Evolutionary conservation across 2,113 vertebrate genomes (phyloP), one percentile per base, ranked within the genome.

Genomic region (Martes martes): DNA sequence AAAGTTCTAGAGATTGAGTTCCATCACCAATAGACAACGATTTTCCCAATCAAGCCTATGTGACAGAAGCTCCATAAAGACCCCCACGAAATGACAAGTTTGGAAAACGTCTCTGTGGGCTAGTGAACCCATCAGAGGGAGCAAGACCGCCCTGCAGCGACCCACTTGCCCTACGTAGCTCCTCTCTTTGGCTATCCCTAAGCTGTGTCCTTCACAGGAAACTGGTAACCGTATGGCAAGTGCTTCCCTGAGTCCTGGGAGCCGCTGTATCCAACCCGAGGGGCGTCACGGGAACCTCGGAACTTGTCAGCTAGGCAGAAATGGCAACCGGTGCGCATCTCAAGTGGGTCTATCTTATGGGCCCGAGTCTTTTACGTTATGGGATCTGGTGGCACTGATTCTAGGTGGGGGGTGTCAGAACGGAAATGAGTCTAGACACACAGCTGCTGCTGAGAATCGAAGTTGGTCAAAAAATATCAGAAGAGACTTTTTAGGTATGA

Each of bases 91-190:
- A 24, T 13, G 42, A 14, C 23, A 47, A 50, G 47, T 28, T 1
- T 47, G 50, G 52, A 84, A 18, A 26, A 39, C 21, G 21, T 71
- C 23, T 7, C 59, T 61, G 4, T 18, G 73, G 42, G 28, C 21
- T 39, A 18, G 45, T 57, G 36, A 79, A 26, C 28, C 13, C 55
- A 73, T 16, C 24, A 69, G 71, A 11, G 69, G 52, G 18, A 63
- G 16, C 31, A n/a, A 0, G 2, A 0, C 28, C 8, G 11, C 11
- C 7, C 33, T 36, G 31, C 9, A 28, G 47, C 18, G 2, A 7
- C 47, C 31, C 36, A 36, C 52, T 52, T 31, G 15, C 2, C 55
- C 87, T 61, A 15, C 4, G 13, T 1, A 18, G 15, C 55, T 10
- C 71, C 47, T n/a, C 71, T 39, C 6, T 0, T 21, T n/a, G 36